These are phyloP conservation scores for Lagopus muta DNA, from an alignment of 2,113 vertebrate species.

Conservation along the genomic window DNA sequence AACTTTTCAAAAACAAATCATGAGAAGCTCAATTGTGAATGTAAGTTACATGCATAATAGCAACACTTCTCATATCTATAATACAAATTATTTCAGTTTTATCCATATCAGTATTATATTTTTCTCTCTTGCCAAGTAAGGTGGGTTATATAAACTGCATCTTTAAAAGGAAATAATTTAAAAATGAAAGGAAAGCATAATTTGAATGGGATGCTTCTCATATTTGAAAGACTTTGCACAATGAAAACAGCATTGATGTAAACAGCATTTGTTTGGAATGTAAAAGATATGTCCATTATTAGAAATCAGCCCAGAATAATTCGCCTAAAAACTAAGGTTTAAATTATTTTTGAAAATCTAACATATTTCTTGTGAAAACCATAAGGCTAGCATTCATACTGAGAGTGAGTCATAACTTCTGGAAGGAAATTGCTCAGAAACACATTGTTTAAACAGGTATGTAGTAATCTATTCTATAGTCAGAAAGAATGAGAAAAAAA, in stretches of 20 bases:
- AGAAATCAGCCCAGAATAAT: background rate
- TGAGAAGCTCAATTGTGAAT: conserved; percentile 1
- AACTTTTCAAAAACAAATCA: background rate
- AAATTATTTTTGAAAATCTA: conserved; percentile 11
- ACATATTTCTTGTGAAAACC: conserved; percentile 6
- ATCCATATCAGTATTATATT: background rate
- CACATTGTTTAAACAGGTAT: conserved; percentile 44
- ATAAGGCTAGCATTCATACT: conserved; percentile 14
- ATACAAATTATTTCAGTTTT: background rate
- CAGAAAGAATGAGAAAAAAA: conserved; percentile 21
- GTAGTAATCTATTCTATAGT: background rate
- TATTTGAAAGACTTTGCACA: conserved; percentile 17
- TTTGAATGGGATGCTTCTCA: background rate
- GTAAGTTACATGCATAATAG: background rate
- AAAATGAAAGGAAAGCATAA: conserved; percentile 1
- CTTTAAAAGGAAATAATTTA: background rate
- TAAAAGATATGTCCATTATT: background rate
- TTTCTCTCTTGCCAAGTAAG: background rate
- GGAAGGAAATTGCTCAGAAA: conserved; percentile 32
- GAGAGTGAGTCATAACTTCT: conserved; percentile 13
- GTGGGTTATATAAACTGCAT: background rate
- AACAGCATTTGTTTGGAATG: background rate
- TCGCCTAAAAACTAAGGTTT: background rate
- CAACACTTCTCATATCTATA: background rate
- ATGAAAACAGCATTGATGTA: background rate